Percentiles rank a stretch among this genome's conserved stretches.
phyloP scores from a whole-genome alignment of 2,888 invertebrate species.

The Phengaris arion region DNA sequence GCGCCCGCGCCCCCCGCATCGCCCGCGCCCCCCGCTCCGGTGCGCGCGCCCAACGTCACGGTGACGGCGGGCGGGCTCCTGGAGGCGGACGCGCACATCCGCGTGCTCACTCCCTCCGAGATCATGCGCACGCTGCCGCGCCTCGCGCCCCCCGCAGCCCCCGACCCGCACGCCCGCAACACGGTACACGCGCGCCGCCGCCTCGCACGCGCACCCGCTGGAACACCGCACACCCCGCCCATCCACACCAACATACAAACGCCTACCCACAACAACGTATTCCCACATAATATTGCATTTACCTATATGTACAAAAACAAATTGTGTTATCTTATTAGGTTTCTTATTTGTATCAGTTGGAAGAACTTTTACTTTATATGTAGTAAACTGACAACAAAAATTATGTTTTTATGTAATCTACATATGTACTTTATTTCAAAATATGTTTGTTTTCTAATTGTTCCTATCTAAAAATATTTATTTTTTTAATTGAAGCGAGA shows the following conservation, averaged over 20 bases:
- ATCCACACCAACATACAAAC: constrained; percentile 28
- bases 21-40: constrained; percentile 47
- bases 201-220: constrained; percentile 37
- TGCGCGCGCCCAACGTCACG: constrained; percentile 84
- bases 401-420: too few relatives aligned
- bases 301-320: background rate
- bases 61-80: constrained; percentile 82
- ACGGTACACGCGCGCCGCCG: constrained; percentile 36
- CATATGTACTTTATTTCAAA: too few relatives aligned
- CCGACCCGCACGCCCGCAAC: constrained; percentile 42
- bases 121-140: constrained; percentile 94
- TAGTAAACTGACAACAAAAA: background rate
- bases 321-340: background rate
- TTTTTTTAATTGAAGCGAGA: too few relatives aligned
- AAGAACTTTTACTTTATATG: background rate
- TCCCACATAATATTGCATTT: background rate
- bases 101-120: constrained; percentile 93
- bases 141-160: constrained; percentile 82
- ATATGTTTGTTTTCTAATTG: too few relatives aligned
- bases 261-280: background rate
- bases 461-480: too few relatives aligned
- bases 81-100: constrained; percentile 88
- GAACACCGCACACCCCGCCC: constrained; percentile 38
- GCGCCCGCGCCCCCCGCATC: constrained; percentile 39
- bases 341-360: background rate